These are phyloP conservation scores for Rhagoletis pomonella DNA, from an alignment of 1,140 invertebrate species.

Conservation along the genomic window DNA sequence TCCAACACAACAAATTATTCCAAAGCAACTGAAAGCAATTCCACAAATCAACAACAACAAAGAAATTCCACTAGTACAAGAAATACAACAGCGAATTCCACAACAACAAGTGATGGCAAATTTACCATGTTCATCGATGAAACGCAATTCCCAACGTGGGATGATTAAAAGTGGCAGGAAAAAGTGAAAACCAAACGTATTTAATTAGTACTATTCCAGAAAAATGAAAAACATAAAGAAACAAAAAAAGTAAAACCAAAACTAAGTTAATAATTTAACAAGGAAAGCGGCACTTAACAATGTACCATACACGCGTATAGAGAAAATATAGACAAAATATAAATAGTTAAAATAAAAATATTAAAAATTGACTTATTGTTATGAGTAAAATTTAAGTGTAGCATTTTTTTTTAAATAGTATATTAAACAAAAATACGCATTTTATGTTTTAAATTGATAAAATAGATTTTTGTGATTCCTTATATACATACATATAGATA, in stretches of 20 bases:
- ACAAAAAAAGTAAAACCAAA: neutral
- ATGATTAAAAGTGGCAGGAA: slow-evolving; percentile 65
- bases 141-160: slow-evolving; percentile 72
- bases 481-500: neutral
- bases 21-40: slow-evolving; percentile 56
- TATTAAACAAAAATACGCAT: neutral
- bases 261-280: neutral
- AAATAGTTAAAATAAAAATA: neutral
- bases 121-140: slow-evolving; percentile 74
- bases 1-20: slow-evolving; percentile 43
- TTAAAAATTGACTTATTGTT: neutral
- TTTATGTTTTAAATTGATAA: neutral
- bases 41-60: slow-evolving; percentile 56
- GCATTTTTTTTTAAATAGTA: neutral
- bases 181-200: slow-evolving; percentile 35
- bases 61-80: slow-evolving; percentile 58
- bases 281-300: slow-evolving; percentile 9
- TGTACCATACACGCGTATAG: slow-evolving; percentile 2
- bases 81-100: slow-evolving; percentile 53
- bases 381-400: slow-evolving; percentile 34
- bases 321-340: neutral
- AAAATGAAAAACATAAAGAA: slow-evolving; percentile 7
- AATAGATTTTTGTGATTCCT: slow-evolving; percentile 27
- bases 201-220: neutral
- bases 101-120: slow-evolving; percentile 58